Evolutionary conservation across 2,888 invertebrate species (phyloP).

Genomic region (Nephrocerus scutellatus): DNA sequence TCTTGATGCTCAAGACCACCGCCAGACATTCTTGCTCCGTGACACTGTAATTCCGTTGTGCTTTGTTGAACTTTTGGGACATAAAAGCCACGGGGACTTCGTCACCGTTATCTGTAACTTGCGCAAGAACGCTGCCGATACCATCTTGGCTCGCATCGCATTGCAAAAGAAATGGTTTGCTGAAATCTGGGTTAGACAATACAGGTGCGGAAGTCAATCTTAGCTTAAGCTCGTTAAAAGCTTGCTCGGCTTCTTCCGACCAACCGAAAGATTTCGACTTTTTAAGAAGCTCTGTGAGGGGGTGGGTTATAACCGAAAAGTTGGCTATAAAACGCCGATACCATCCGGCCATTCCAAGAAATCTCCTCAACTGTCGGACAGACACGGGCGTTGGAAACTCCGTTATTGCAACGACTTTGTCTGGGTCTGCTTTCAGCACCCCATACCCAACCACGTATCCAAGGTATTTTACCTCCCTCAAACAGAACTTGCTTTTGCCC

Average conservation of each 20-base stretch:
- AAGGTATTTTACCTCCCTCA: conserved; percentile 15
- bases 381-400: conserved; percentile 11
- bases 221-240: conserved; percentile 5
- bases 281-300: conserved; percentile 8
- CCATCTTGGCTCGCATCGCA: conserved; percentile 12
- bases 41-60: conserved; percentile 9
- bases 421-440: conserved; percentile 12
- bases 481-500: conserved; percentile 15
- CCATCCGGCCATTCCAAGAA: conserved; percentile 20
- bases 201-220: conserved; percentile 8
- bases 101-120: conserved; percentile 1
- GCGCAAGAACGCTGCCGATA: conserved; percentile 9
- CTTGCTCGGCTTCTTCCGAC: neutral
- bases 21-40: conserved; percentile 14
- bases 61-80: conserved; percentile 8
- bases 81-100: conserved; percentile 4
- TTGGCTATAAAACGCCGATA: conserved; percentile 17
- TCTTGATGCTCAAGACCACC: conserved; percentile 6
- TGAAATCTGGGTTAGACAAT: conserved; percentile 6
- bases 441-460: conserved; percentile 14
- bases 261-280: conserved; percentile 1
- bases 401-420: conserved; percentile 5
- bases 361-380: conserved; percentile 22
- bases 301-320: conserved; percentile 10
- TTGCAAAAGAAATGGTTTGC: conserved; percentile 7